Base-by-base conservation (phyloP, 1,140 invertebrate species). In the Monochamus saltuarius region DNA sequence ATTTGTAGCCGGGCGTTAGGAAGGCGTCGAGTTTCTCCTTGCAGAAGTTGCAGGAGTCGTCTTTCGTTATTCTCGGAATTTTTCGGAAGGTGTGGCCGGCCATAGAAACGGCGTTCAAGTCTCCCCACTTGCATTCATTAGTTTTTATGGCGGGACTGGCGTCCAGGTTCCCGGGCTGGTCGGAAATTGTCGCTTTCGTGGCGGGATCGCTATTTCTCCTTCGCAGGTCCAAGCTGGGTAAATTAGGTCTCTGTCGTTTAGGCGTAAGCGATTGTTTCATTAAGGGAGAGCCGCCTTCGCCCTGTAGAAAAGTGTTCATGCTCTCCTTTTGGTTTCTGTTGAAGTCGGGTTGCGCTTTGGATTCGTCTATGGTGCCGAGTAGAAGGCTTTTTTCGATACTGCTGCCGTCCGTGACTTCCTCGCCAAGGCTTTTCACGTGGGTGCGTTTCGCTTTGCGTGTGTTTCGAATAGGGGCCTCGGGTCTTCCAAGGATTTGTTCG, bases 1-100 rank as follows among this genome's bases (percentile, higher is more conserved):
- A 95, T 57, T 90, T 89, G 71, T 90, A 88, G 0, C 91, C 91
- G 66, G 91, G 89, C 4, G 87, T 87, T 36, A 91, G 83, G 66
- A 93, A 89, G 4, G 87, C 85, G 75, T 90, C 88, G 82, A 94
- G 87, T 42, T 86, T 59, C 11, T 66, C 59, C 9, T 73, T 71
- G 50, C 74, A 76, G 45, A 70, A 75, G 6, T 66, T 62, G 38
- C 74, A 76, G 4, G 58, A 82, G 69, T 94, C 91, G 51, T 87
- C 89, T 72, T 92, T 91, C 1, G 84, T 80, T 62, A 90, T 87
- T 40, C 87, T 80, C 0, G 81, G 81, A 22, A 87, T 82, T 80
- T 89, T 90, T 9, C 87, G 80, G 77, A 90, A 89, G 55, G 83
- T 82, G 70, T 90, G 88, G 0, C 87, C 86, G 1, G 86, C 87